Evolutionary conservation across 1,140 invertebrate genomes (phyloP).

Genomic region (Araneus ventricosus): DNA sequence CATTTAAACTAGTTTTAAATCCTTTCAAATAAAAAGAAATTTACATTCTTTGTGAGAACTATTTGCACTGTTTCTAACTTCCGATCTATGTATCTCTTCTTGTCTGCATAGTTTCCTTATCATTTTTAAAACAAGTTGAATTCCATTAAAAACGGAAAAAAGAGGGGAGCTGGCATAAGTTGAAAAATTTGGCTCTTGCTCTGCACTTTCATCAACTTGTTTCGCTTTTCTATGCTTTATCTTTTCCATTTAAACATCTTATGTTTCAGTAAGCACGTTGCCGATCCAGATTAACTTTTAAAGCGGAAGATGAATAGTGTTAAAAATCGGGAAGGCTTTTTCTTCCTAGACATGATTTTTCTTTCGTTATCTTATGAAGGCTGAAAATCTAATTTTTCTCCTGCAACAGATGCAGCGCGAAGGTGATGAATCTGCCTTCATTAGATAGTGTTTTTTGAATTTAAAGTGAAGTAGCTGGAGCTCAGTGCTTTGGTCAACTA

Average conservation of each 20-base stretch:
- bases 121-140: background rate
- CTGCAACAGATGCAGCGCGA: conserved; percentile 37
- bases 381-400: conserved; percentile 29
- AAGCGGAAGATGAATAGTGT: conserved; percentile 17
- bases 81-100: too few relatives aligned
- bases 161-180: background rate
- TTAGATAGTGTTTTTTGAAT: background rate
- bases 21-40: too few relatives aligned
- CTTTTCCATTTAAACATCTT: background rate
- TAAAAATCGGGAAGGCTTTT: background rate
- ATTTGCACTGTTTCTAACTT: too few relatives aligned
- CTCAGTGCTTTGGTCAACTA: background rate
- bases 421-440: conserved; percentile 44
- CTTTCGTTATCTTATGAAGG: conserved; percentile 4
- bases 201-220: background rate
- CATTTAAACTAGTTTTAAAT: too few relatives aligned
- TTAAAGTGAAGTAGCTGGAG: background rate
- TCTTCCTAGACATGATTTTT: background rate
- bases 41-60: too few relatives aligned
- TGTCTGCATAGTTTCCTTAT: background rate
- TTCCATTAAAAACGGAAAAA: background rate
- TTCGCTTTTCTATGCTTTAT: background rate
- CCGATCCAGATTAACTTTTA: conserved; percentile 21
- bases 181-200: background rate
- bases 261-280: conserved; percentile 5